Evolutionary conservation across 2,888 invertebrate genomes (phyloP).

Genomic region (Brachypalpus laphriformis): DNA sequence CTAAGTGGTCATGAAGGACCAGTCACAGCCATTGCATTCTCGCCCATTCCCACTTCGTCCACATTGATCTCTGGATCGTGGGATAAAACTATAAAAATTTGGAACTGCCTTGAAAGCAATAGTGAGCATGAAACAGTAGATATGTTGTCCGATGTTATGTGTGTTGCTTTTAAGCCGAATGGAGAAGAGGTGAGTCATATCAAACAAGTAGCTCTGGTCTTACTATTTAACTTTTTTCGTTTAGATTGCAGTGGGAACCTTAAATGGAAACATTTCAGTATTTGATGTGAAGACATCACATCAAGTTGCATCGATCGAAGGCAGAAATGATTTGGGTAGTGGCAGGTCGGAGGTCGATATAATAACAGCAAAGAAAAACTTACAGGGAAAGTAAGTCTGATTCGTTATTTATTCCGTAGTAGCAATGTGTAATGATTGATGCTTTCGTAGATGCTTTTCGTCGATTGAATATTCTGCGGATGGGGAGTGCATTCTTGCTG

Average conservation of each 20-base stretch:
- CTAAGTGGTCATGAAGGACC: constrained; percentile 97
- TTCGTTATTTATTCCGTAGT: background rate
- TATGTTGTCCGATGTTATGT: constrained; percentile 91
- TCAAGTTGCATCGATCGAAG: constrained; percentile 92
- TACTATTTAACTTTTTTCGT: background rate
- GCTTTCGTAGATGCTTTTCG: constrained; percentile 90
- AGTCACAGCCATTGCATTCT: constrained; percentile 92
- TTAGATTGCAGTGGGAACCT: constrained; percentile 93
- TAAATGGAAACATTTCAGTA: constrained; percentile 93
- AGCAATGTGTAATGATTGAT: background rate
- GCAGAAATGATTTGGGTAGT: constrained; percentile 93
- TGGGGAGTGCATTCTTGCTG: constrained; percentile 94
- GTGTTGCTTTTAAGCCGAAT: constrained; percentile 93
- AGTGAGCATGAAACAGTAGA: constrained; percentile 92
- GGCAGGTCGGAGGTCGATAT: constrained; percentile 92
- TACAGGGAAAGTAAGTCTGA: constrained; percentile 90
- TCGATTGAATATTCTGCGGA: constrained; percentile 97
- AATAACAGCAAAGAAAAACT: constrained; percentile 92
- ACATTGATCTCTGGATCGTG: constrained; percentile 94
- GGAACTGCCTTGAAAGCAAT: constrained; percentile 94
- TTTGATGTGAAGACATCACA: constrained; percentile 89
- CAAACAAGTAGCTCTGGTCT: background rate
- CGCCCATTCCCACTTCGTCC: constrained; percentile 88
- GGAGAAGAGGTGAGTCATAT: constrained; percentile 88
- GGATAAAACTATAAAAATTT: constrained; percentile 96